Evolutionary conservation across 2,797 vertebrate genomes (phyloP), one percentile per base, ranked within the genome.

Genomic region (Nothura maculosa): DNA sequence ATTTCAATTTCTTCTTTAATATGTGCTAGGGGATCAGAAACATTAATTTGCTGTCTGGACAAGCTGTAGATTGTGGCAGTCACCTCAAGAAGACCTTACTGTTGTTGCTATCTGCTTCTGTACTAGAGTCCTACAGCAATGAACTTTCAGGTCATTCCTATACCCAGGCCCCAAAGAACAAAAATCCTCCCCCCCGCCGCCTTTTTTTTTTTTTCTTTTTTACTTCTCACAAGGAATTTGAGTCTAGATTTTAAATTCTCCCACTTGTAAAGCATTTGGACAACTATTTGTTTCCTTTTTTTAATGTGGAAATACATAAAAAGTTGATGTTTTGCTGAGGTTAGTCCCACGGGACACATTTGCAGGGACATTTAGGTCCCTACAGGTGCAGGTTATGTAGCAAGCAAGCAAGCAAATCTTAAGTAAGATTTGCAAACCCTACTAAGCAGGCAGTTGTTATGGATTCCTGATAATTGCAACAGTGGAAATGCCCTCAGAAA

Each of bases 221-320:
- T 10, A 9, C 38, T 40, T 40, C 38, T 40, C 20, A 15, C 4
- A 3, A 52, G 50, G 43, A 19, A 61, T 18, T 52, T 90, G 79
- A 73, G 36, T 36, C 28, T 25, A 16, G 36, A 67, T 73, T 17
- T 50, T 30, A 74, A 91, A 88, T 60, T 70, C 52, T 72, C 79
- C 80, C n/a, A 30, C 69, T 84, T 74, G 17, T 61, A 84, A 92
- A n/a, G 22, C 54, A 38, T 0, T 0, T 12, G 25, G 48, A 25
- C 57, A 86, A 52, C 14, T 81, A 85, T 72, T 67, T 91, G 7
- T 25, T 84, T 90, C 67, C 3, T 81, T 91, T 74, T 91, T 74
- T 79, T 61, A 92, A 79, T 28, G 4, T 48, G 67, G 32, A 84
- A 77, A 58, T 50, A 70, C 72, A 73, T 87, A 0, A 78, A 63